Evolutionary conservation across 2,113 vertebrate species (phyloP).

Genomic region (Takifugu bimaculatus): DNA sequence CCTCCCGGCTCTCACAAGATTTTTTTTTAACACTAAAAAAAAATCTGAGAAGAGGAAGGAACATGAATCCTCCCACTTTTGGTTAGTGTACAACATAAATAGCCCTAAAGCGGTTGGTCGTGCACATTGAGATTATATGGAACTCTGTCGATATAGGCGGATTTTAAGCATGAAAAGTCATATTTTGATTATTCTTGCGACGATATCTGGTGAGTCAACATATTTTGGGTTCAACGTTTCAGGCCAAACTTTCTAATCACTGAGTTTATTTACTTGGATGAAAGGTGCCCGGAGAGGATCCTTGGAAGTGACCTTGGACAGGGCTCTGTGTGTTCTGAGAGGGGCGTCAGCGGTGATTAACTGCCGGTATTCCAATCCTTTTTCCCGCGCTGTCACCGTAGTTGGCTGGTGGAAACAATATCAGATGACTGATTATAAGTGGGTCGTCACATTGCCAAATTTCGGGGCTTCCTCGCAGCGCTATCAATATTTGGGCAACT

Average conservation of each 20-base stretch:
- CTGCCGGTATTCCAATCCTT: constrained; percentile 50
- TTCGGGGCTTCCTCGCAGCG: background rate
- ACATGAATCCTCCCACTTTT: too few relatives aligned
- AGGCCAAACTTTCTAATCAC: too few relatives aligned
- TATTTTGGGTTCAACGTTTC: too few relatives aligned
- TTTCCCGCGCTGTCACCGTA: rapidly evolving
- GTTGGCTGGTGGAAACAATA: constrained; percentile 9
- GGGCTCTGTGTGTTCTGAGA: constrained; percentile 42
- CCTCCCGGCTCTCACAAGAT: too few relatives aligned
- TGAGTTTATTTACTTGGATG: too few relatives aligned
- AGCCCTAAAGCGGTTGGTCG: too few relatives aligned
- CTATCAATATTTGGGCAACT: constrained; percentile 35
- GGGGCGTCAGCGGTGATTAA: constrained; percentile 39
- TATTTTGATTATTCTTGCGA: constrained; percentile 28
- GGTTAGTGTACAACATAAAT: too few relatives aligned
- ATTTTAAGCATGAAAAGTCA: constrained; percentile 34
- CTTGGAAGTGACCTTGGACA: constrained; percentile 27
- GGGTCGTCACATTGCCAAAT: too few relatives aligned
- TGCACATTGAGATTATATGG: too few relatives aligned
- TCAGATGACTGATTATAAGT: too few relatives aligned
- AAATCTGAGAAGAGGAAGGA: too few relatives aligned
- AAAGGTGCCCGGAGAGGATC: constrained; percentile 45
- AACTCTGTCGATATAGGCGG: background rate
- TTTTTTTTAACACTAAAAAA: too few relatives aligned
- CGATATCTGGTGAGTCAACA: constrained; percentile 27